Percentiles rank a stretch among this genome's conserved stretches.
These are phyloP conservation scores for Cremastobaeus sp. DNA, from an alignment of 2,888 invertebrate genomes.

Conservation along the genomic window DNA sequence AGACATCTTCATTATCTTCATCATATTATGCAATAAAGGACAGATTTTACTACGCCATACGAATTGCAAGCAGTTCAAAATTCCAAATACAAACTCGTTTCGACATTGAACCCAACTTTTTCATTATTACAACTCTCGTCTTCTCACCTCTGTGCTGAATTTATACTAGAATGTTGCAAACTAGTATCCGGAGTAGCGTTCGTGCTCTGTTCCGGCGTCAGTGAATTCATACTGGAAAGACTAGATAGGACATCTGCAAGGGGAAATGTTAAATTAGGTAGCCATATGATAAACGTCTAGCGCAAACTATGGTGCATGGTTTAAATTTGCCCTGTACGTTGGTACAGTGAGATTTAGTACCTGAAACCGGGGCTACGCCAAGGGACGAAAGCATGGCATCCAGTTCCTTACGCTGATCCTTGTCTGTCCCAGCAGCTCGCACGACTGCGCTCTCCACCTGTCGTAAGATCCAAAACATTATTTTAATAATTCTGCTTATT, in stretches of 20 bases:
- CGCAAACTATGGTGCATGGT: no score
- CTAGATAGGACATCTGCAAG: conserved; percentile 87
- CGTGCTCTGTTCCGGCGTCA: conserved; percentile 88
- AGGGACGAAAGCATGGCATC: conserved; percentile 92
- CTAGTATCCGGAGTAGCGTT: conserved; percentile 90
- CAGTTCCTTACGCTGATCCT: conserved; percentile 83
- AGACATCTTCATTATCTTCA: neutral
- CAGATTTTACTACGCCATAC: no score
- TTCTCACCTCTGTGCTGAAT: conserved; percentile 78
- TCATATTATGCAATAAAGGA: no score
- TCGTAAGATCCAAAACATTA: no score
- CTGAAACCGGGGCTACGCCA: conserved; percentile 91
- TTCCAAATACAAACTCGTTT: no score
- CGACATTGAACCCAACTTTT: no score
- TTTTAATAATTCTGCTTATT: no score
- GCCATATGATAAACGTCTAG: no score
- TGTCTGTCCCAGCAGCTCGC: conserved; percentile 78
- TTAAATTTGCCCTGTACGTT: no score
- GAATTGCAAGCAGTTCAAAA: no score
- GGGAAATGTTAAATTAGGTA: no score
- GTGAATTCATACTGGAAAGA: conserved; percentile 88
- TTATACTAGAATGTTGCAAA: conserved; percentile 83
- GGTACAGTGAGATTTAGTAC: conserved; percentile 74
- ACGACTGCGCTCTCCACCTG: conserved; percentile 79
- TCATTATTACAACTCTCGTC: neutral